Base-by-base conservation (phyloP, 2,113 vertebrate species). In the Neolamprologus brichardi region DNA sequence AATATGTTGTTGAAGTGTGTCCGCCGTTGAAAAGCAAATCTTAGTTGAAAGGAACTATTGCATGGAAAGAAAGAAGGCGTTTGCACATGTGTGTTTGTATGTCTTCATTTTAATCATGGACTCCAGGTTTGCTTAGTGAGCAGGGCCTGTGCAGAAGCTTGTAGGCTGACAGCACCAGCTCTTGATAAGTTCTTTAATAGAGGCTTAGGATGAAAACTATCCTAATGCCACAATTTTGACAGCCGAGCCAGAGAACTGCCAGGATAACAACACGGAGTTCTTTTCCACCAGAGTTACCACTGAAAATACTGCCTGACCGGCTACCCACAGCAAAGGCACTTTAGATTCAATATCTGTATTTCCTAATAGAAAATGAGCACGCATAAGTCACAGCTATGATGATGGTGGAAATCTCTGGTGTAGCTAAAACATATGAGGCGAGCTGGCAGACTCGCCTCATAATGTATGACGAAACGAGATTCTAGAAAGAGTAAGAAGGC, bases 51-150 rank as follows among this genome's bases (percentile, higher is more conserved):
- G 15, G 81, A 89, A 49, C 25, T 23, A 56, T 79, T 91, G 15
- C 18, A n/a, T n/a, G 7, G 7, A 58, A 67, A 79, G 25, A 51
- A 20, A 62, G 34, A 30, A 20, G 39, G 39, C 14, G 7, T 79
- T 72, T 60, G 56, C 11, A 28, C 56, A 37, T 17, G 4, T 75
- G 46, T 46, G 34, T 72, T 32, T 53, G 53, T 49, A 44, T 70
- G 17, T 80, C 32, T 53, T 53, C 28, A 28, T 53, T 54, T 92
- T 94, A 54, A 91, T 90, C 92, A 83, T 60, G 54, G 70, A 81
- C 67, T 81, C 67, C 82, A 90, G 86, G 82, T 90, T 86, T 94
- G 62, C 89, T 89, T 72, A 34, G 70, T 51, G 88, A 89, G 90
- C 86, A 88, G 81, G 9, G 64, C 70, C 84, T 81, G 56, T 90